These are phyloP conservation scores for Epinephelus fuscoguttatus DNA, from an alignment of 2,113 vertebrate species.

Conservation along the genomic window DNA sequence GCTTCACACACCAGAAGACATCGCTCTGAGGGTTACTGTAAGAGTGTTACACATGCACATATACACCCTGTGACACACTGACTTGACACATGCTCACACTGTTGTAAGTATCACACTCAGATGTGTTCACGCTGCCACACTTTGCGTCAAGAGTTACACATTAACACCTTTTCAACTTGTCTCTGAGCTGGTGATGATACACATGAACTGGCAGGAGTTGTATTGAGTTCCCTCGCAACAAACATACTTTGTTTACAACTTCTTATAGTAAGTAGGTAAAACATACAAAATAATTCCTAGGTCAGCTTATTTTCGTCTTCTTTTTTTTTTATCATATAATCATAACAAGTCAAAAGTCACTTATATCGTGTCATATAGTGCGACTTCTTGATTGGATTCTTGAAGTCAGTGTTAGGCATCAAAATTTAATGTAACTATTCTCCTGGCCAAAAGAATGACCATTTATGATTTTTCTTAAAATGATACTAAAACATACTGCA, in stretches of 20 bases:
- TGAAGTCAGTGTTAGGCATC: no score
- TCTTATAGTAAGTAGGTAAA: background rate
- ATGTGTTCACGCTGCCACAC: background rate
- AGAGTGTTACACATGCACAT: slow-evolving; percentile 20
- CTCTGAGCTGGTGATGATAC: background rate
- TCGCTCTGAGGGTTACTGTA: background rate
- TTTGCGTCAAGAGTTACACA: background rate
- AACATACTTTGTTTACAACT: background rate
- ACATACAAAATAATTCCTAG: background rate
- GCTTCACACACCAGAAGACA: slow-evolving; percentile 46
- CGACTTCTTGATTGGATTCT: no score
- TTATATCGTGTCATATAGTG: no score
- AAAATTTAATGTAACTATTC: no score
- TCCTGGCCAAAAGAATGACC: no score
- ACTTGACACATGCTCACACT: background rate
- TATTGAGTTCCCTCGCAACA: background rate
- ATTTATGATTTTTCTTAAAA: no score
- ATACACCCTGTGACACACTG: background rate
- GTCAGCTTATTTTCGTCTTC: background rate
- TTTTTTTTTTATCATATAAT: background rate
- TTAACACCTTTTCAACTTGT: background rate
- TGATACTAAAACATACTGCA: no score
- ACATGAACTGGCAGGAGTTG: background rate
- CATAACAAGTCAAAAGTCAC: background rate
- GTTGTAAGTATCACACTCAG: slow-evolving; percentile 6